Base-by-base conservation (phyloP, 2,888 invertebrate genomes). In the Acanthosoma haemorrhoidale region DNA sequence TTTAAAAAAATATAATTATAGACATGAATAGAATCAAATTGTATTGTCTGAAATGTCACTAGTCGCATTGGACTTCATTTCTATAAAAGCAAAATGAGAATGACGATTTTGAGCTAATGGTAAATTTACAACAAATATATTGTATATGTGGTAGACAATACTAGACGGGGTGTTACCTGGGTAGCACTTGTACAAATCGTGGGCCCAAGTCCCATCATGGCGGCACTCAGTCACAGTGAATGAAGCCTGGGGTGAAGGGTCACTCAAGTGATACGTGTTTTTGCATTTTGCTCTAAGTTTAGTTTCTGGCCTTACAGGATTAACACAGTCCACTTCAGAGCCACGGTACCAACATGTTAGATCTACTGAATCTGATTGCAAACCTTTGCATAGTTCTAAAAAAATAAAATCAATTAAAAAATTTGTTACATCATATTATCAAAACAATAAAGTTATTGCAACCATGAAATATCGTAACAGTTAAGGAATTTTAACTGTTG, bases 361-460 rank as follows among this genome's bases (percentile, higher is more conserved):
- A 21, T 73, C 57, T 70, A 75, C 3, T 25, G 74, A 73, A 4
- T 72, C 69, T 6, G 75, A 75, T 11, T 38, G 25, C 29, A 75
- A 36, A 4, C 72, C 69, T 32, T 61, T 51, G 43, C 75, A 75
- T 68, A 70, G 68, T 70, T 73, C 75, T 75, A 68, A 29, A 71
- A 72, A 61, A 61, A 15, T 4, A 3, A 29, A 29, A 1, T 29
- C 25, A 68, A 21, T 8, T 43, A 51, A 66, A 63, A 4, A 67
- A 64, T 31, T 9, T 18, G 11, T 38, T 38, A 25, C 5, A 32
- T 6, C 5, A 32, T n/a, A n/a, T n/a, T n/a, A n/a, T n/a, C n/a
- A n/a, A n/a, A n/a, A n/a, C n/a, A n/a, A n/a, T n/a, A n/a, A n/a
- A n/a, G n/a, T n/a, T n/a, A n/a, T n/a, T n/a, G n/a, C n/a, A n/a